Conservation (phyloP, 2,113 vertebrate species). For the Percina caprodes region DNA sequence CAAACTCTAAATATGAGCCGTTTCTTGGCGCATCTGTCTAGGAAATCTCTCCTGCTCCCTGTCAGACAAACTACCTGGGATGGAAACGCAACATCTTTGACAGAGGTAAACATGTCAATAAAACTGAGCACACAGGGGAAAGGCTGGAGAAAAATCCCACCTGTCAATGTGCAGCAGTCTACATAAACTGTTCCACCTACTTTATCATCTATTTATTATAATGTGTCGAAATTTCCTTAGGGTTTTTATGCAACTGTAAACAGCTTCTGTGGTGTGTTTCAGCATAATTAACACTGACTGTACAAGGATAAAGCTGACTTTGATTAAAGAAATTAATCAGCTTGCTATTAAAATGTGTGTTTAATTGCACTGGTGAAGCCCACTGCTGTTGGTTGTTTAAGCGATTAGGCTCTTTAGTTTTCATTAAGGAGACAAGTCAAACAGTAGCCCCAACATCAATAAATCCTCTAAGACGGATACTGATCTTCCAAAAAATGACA, state of each 20-base stretch:
- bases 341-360: slow-evolving; percentile 57
- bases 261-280: slow-evolving; percentile 20
- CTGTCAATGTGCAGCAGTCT: slow-evolving; percentile 29
- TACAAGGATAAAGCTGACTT: slow-evolving; percentile 65
- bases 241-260: slow-evolving; percentile 35
- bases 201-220: slow-evolving; percentile 51
- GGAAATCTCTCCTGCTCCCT: slow-evolving; percentile 22
- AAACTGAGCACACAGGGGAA: slow-evolving; percentile 36
- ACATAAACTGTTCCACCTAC: slow-evolving; percentile 31
- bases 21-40: slow-evolving; percentile 10
- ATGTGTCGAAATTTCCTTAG: slow-evolving; percentile 25
- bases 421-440: slow-evolving; percentile 56
- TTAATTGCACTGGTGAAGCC: slow-evolving; percentile 56
- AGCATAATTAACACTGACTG: slow-evolving; percentile 59
- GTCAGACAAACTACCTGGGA: slow-evolving; percentile 47
- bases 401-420: slow-evolving; percentile 63
- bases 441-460: slow-evolving; percentile 29
- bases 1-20: not conserved
- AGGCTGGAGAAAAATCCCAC: slow-evolving; percentile 26
- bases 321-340: slow-evolving; percentile 73
- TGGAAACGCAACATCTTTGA: slow-evolving; percentile 40
- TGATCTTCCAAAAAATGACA: slow-evolving; percentile 33
- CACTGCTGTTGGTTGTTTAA: slow-evolving; percentile 55
- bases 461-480: slow-evolving; percentile 21
- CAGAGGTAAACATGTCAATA: slow-evolving; percentile 74